These are phyloP conservation scores for Notiomystis cincta DNA, from an alignment of 2,113 vertebrate species.

Conservation along the genomic window DNA sequence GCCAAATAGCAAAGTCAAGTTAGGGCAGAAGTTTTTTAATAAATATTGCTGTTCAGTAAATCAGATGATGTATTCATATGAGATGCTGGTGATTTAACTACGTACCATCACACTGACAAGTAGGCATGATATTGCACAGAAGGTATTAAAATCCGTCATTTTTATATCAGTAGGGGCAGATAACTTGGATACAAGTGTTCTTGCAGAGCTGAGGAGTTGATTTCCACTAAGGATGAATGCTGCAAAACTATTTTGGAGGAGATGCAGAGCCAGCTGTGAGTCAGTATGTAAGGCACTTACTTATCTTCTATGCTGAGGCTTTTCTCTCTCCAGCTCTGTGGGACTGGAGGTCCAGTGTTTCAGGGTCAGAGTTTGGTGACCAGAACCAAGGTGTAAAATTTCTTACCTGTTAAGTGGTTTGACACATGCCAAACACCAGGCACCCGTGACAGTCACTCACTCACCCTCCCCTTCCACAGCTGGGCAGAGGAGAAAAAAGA, in stretches of 20 bases:
- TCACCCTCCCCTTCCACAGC: not conserved
- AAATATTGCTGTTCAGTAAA: slow-evolving; percentile 45
- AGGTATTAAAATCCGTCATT: slow-evolving; percentile 42
- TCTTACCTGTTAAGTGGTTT: not conserved
- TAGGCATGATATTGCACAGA: slow-evolving; percentile 31
- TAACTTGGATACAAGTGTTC: slow-evolving; percentile 4
- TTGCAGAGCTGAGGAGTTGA: not conserved
- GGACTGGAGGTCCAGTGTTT: not conserved
- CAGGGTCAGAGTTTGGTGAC: not conserved
- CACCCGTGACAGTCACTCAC: not conserved
- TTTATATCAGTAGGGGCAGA: slow-evolving; percentile 25
- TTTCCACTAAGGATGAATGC: slow-evolving; percentile 13
- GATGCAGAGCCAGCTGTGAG: not conserved
- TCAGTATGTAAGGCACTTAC: not conserved
- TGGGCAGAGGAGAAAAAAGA: not conserved
- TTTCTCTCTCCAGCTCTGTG: not conserved
- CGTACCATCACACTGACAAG: not conserved
- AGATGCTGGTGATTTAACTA: slow-evolving; percentile 38
- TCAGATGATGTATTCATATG: slow-evolving; percentile 35
- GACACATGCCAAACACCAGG: rapidly evolving
- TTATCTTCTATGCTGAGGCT: not conserved
- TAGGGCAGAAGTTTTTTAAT: slow-evolving; percentile 3
- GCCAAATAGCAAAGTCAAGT: slow-evolving; percentile 8
- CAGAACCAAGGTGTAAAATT: not conserved
- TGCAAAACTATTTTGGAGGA: slow-evolving; percentile 7